phyloP scores from a whole-genome alignment of 2,113 vertebrate genomes.

The Panurus biarmicus region DNA sequence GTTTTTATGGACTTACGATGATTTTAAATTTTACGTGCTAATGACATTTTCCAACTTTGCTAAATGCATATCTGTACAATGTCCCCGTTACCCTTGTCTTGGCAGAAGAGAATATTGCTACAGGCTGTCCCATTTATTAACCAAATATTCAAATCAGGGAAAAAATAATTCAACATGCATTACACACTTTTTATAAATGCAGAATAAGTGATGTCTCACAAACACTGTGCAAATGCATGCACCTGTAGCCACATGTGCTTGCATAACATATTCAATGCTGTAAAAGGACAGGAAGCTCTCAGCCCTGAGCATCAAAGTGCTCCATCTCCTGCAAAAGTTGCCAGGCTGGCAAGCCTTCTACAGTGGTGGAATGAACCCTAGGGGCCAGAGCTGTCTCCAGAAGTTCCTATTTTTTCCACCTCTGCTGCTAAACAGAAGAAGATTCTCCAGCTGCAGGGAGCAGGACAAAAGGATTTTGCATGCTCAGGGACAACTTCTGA shows the following conservation, averaged over 20 bases:
- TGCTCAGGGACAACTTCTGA: not conserved
- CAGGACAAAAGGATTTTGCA: not conserved
- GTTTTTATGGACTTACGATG: not conserved
- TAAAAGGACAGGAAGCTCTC: not conserved
- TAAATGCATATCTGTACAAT: not conserved
- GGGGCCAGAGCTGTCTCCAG: not conserved
- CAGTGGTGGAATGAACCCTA: not conserved
- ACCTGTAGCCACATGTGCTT: not conserved
- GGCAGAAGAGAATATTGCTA: not conserved
- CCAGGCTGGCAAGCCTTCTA: not conserved
- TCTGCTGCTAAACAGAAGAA: not conserved
- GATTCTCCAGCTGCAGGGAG: not conserved
- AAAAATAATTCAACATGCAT: not conserved
- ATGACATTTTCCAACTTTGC: not conserved
- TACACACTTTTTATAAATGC: not conserved
- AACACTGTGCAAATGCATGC: not conserved
- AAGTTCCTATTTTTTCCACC: not conserved
- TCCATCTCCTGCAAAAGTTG: not conserved
- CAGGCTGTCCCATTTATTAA: not conserved
- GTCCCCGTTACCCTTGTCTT: not conserved
- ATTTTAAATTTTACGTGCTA: constrained; percentile 5
- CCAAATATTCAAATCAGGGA: not conserved
- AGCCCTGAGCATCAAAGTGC: not conserved
- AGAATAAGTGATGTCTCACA: not conserved
- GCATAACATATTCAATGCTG: not conserved